Evolutionary conservation across 2,797 vertebrate species (phyloP).

Genomic region (Morelia viridis): DNA sequence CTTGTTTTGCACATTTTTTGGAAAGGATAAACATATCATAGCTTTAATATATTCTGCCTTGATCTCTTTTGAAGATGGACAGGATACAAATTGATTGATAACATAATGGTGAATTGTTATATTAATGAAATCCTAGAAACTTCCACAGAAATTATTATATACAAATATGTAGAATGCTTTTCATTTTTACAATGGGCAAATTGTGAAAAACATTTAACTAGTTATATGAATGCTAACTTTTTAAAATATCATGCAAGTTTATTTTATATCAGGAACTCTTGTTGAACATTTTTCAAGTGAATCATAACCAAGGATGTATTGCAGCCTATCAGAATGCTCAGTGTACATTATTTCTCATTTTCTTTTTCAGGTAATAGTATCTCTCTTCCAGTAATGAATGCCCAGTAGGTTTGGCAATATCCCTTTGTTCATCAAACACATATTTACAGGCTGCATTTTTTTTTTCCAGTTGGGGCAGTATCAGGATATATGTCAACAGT

Average conservation of each 20-base stretch:
- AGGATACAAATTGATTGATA: not conserved
- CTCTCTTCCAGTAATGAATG: not conserved
- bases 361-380: not conserved
- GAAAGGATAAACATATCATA: not conserved
- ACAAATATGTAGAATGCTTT: slow-evolving; percentile 17
- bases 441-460: not conserved
- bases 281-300: slow-evolving; percentile 50
- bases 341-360: not conserved
- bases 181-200: slow-evolving; percentile 37
- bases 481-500: not conserved
- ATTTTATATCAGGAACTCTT: slow-evolving; percentile 47
- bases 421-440: not conserved
- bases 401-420: slow-evolving; percentile 21
- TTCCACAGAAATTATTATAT: slow-evolving; percentile 3
- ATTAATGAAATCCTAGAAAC: slow-evolving; percentile 21
- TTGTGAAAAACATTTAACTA: slow-evolving; percentile 10
- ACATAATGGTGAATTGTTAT: not conserved
- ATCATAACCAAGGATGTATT: slow-evolving; percentile 43
- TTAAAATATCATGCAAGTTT: slow-evolving; percentile 19
- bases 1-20: not conserved
- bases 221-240: not conserved
- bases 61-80: slow-evolving; percentile 25
- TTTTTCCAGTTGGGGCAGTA: not conserved
- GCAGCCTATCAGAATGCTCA: slow-evolving; percentile 26
- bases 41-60: not conserved